Evolutionary conservation across 2,113 vertebrate species (phyloP).

Genomic region (Festucalex cinctus): DNA sequence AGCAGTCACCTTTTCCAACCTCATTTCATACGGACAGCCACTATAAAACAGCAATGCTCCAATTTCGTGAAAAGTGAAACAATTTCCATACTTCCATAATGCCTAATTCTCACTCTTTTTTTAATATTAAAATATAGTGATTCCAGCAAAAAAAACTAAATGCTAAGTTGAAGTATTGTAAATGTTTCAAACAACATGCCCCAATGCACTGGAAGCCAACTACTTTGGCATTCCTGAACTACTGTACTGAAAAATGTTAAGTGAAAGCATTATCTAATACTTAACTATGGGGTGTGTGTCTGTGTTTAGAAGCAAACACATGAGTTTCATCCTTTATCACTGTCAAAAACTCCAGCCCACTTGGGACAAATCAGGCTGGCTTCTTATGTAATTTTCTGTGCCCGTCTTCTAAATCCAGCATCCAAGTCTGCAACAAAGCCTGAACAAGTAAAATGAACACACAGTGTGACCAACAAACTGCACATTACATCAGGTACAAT

Average conservation of each 20-base stretch:
- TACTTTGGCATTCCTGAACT: neutral
- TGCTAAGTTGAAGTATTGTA: too few species aligned
- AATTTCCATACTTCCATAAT: neutral
- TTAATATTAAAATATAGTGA: neutral
- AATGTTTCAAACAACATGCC: neutral
- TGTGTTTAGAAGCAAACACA: neutral
- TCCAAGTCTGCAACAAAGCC: too few species aligned
- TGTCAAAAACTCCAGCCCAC: neutral
- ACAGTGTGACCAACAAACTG: too few species aligned
- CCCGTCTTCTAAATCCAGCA: too few species aligned
- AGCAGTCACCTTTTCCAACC: slow-evolving; percentile 30
- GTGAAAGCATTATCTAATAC: neutral
- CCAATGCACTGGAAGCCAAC: neutral
- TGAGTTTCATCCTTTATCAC: neutral
- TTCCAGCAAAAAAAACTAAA: neutral
- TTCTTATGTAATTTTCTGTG: too few species aligned
- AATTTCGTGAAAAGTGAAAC: neutral
- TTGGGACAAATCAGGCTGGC: neutral
- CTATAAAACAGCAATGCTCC: neutral
- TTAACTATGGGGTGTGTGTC: neutral
- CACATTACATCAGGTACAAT: too few species aligned
- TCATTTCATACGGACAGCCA: slow-evolving; percentile 15
- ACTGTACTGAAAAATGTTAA: neutral
- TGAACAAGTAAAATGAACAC: too few species aligned
- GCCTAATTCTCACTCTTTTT: neutral